Evolutionary conservation across 2,888 invertebrate species (phyloP).

Genomic region (Myathropa florea): DNA sequence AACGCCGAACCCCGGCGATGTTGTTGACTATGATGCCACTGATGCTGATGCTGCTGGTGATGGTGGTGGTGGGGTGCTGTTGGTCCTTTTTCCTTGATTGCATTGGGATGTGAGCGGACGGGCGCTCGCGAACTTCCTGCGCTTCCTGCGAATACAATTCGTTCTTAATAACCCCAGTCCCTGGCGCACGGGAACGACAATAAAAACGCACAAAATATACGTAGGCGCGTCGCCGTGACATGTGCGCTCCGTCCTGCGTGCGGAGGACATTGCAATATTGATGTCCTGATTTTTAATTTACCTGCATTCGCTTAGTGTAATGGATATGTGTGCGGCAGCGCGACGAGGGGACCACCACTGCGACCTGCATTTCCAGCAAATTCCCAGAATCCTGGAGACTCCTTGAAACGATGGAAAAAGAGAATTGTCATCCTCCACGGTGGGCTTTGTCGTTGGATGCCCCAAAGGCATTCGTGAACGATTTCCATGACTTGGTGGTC

Average conservation of each 20-base stretch:
- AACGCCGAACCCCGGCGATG: conserved; percentile 51
- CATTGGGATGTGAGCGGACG: conserved; percentile 27
- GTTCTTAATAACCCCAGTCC: conserved; percentile 60
- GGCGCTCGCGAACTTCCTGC: conserved; percentile 16
- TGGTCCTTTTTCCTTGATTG: conserved; percentile 65
- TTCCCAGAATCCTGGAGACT: background rate
- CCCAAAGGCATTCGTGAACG: conserved; percentile 35
- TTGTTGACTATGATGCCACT: conserved; percentile 14
- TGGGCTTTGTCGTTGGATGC: conserved; percentile 21
- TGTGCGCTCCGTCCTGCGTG: background rate
- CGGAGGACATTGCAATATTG: conserved; percentile 55
- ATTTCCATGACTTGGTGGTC: conserved; percentile 21
- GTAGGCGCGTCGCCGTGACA: conserved; percentile 21
- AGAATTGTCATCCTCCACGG: background rate
- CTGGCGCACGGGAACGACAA: conserved; percentile 37
- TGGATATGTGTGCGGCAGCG: conserved; percentile 15
- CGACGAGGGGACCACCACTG: background rate
- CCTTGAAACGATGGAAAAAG: background rate
- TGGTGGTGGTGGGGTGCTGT: conserved; percentile 13
- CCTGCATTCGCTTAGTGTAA: conserved; percentile 60
- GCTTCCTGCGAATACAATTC: conserved; percentile 62
- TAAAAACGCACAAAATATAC: conserved; percentile 60
- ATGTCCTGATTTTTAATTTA: conserved; percentile 67
- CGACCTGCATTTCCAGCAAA: background rate
- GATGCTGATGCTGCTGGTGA: too few relatives aligned